These are phyloP conservation scores for Morpho helenor DNA, from an alignment of 2,888 invertebrate genomes.

Conservation along the genomic window DNA sequence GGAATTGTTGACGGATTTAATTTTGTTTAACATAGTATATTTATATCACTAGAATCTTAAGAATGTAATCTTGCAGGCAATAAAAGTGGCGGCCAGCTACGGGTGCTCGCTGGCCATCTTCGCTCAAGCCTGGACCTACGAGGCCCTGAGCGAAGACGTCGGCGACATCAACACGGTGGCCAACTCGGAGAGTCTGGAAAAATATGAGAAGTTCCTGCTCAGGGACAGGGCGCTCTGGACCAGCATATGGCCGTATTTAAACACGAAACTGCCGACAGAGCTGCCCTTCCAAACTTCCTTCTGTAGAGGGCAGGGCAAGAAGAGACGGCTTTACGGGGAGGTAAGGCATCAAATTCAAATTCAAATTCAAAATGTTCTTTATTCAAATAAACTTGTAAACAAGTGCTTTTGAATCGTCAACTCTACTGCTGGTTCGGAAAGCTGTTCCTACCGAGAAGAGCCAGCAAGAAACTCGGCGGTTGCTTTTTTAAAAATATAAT, in stretches of 20 bases:
- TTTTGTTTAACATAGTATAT: too few species aligned
- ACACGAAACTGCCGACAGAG: slow-evolving; percentile 81
- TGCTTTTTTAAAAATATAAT: too few species aligned
- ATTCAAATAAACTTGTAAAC: too few species aligned
- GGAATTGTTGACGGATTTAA: too few species aligned
- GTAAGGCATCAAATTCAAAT: too few species aligned
- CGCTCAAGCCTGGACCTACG: slow-evolving; percentile 97
- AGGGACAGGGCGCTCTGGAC: slow-evolving; percentile 88
- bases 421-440: too few species aligned
- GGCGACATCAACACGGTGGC: slow-evolving; percentile 34
- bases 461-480: too few species aligned
- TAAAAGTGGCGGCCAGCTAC: slow-evolving; percentile 79
- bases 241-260: slow-evolving; percentile 84
- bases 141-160: slow-evolving; percentile 68
- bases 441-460: too few species aligned
- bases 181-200: slow-evolving; percentile 26
- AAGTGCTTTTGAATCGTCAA: too few species aligned
- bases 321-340: slow-evolving; percentile 58
- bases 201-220: slow-evolving; percentile 64
- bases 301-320: slow-evolving; percentile 86
- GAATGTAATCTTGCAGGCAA: slow-evolving; percentile 76
- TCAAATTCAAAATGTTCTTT: too few species aligned
- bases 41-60: too few species aligned
- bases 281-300: slow-evolving; percentile 88
- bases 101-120: slow-evolving; percentile 94